These are phyloP conservation scores for Steromphala cineraria DNA, from an alignment of 2,888 invertebrate species.

Conservation along the genomic window DNA sequence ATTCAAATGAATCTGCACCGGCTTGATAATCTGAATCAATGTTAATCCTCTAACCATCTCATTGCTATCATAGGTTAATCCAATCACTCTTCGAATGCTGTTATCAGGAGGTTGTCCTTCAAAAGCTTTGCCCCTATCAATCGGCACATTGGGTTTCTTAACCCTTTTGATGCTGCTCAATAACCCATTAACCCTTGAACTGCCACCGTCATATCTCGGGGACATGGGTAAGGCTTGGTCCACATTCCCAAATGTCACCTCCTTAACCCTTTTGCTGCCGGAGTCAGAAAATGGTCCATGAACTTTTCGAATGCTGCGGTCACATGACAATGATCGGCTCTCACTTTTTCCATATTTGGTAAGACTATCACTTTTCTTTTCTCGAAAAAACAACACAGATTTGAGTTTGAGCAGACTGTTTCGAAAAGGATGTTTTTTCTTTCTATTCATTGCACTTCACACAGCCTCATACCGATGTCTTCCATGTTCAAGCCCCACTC, in stretches of 20 bases:
- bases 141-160: not conserved
- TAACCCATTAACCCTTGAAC: no score
- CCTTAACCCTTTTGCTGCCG: not conserved
- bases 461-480: not conserved
- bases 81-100: no score
- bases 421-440: not conserved
- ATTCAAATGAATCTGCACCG: no score
- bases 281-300: not conserved
- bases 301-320: not conserved
- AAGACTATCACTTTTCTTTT: not conserved
- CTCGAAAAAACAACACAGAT: not conserved
- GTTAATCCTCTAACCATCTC: no score
- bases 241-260: not conserved
- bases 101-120: no score
- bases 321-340: not conserved
- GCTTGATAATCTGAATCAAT: no score
- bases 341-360: not conserved
- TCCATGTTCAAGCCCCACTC: no score
- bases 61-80: no score
- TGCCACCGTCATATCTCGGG: no score
- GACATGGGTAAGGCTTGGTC: no score
- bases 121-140: no score
- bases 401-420: not conserved
- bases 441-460: not conserved
- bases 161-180: not conserved